Base-by-base conservation (phyloP, 2,888 invertebrate genomes). In the Agonum fuliginosum region DNA sequence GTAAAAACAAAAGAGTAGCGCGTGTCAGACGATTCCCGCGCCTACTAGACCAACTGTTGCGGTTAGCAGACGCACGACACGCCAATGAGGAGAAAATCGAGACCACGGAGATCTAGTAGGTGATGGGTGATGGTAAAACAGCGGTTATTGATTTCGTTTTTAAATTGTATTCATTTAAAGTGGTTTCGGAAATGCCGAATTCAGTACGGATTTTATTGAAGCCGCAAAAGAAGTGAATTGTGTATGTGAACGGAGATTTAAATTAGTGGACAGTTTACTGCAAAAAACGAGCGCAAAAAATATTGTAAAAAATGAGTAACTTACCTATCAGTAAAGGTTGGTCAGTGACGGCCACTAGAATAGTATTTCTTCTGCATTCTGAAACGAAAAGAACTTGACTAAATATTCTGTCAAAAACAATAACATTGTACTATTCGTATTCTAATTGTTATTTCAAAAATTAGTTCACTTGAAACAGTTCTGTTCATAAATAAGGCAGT, bases 181-280 rank as follows among this genome's bases (percentile, higher is more conserved):
- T 20, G 20, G 72, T 22, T 20, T 73, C 58, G 58, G 73, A 73
- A 73, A 73, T 73, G 14, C 73, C 58, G 22, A 58, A 73, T 73
- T 73, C 58, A n/a, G 22, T 58, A 54, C 41, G 73, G 73, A 70
- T 70, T 70, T 46, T 12, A 5, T 12, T 2, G 46, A 17, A 12
- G 17, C 46, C 46, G 19, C 14, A 20, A 37, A 37, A 37, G 37
- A 12, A n/a, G n/a, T 37, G 37, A 17, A n/a, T n/a, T n/a, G n/a
- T n/a, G n/a, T n/a, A n/a, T 41, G 41, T 41, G 12, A 46, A 17
- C 6, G 14, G 3, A 17, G 17, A 46, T 46, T 46, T 14, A 46
- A 46, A 17, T 46, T 12, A 17, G 19, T 14, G 19, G 46, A 46
- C 37, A 37, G 10, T 37, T 37, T 37, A 3, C 12, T 46, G 46